phyloP scores from a whole-genome alignment of 2,113 vertebrate genomes.

The Chiloscyllium plagiosum region DNA sequence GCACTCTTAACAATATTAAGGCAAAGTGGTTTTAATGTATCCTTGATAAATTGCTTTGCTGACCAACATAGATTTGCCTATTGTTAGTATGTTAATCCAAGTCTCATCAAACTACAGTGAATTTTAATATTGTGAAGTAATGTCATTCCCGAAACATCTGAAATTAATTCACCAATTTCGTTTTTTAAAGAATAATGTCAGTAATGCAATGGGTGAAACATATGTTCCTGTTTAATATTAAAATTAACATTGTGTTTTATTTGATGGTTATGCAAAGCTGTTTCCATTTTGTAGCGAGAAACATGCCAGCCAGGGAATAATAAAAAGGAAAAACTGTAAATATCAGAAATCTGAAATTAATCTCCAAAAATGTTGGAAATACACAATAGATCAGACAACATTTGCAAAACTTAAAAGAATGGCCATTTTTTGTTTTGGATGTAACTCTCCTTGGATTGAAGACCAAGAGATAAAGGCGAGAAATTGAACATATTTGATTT shows the following conservation, averaged over 20 bases:
- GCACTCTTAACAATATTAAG: conserved; percentile 21
- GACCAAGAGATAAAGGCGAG: background rate
- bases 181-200: background rate
- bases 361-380: background rate
- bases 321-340: conserved; percentile 2
- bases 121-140: background rate
- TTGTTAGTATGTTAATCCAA: background rate
- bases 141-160: background rate
- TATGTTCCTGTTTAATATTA: background rate
- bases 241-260: conserved; percentile 23
- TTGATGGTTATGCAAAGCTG: background rate
- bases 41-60: conserved; percentile 1
- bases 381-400: background rate
- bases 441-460: background rate
- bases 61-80: background rate
- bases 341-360: background rate
- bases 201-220: background rate
- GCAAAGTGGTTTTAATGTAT: conserved; percentile 22
- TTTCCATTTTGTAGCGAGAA: background rate
- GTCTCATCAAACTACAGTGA: background rate
- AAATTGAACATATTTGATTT: background rate
- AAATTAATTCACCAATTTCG: conserved; percentile 9
- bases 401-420: background rate
- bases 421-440: background rate
- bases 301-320: background rate